phyloP scores from a whole-genome alignment of 1,140 invertebrate genomes.

The Lucilia sericata region DNA sequence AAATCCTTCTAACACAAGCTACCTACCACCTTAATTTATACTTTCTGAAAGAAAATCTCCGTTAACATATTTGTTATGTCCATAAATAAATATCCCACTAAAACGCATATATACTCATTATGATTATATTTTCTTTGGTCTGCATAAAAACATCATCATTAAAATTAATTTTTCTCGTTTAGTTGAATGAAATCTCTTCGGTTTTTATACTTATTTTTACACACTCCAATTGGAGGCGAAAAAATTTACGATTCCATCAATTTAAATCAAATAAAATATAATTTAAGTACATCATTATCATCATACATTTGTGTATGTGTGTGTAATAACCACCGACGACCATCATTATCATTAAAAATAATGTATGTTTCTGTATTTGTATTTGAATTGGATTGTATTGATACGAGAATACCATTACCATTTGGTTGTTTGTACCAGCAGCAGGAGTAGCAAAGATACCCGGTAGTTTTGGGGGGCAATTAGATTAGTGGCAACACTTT shows the following conservation, averaged over 20 bases:
- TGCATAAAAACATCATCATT: not conserved
- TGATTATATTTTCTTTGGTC: not conserved
- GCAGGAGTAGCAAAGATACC: too few relatives aligned
- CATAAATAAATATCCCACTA: not conserved
- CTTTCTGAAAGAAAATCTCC: not conserved
- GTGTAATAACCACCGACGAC: too few relatives aligned
- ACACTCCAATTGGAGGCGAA: not conserved
- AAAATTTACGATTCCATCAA: not conserved
- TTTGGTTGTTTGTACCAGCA: too few relatives aligned
- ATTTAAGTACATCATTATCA: not conserved
- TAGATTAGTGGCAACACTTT: too few relatives aligned
- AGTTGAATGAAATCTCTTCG: not conserved
- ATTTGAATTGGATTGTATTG: too few relatives aligned
- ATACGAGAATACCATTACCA: too few relatives aligned
- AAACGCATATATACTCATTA: not conserved
- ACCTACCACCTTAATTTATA: too few relatives aligned
- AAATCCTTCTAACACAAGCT: too few relatives aligned
- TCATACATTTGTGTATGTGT: too few relatives aligned
- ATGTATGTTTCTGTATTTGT: too few relatives aligned
- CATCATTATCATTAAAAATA: too few relatives aligned
- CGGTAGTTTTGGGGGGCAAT: too few relatives aligned
- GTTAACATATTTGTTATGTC: not conserved
- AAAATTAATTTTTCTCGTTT: constrained; percentile 6
- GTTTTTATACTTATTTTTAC: not conserved
- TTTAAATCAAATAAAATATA: not conserved